A percentile compares a stretch with the other conserved stretches of the same genome.
These are phyloP conservation scores for Chionodraco myersi DNA, from an alignment of 2,113 vertebrate genomes.

Conservation along the genomic window DNA sequence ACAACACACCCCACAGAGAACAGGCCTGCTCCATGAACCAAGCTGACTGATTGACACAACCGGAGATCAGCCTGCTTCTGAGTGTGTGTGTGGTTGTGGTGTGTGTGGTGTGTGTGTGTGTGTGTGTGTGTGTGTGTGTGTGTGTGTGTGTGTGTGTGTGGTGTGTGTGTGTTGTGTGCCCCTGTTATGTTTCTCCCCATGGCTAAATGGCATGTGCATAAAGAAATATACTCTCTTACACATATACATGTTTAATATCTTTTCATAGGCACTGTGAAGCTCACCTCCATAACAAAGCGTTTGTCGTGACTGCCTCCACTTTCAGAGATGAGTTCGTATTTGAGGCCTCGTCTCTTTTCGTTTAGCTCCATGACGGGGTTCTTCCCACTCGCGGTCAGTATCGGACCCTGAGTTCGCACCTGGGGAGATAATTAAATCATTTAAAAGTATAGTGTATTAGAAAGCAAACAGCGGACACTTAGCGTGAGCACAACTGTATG, in stretches of 20 bases:
- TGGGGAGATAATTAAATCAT: slow-evolving; percentile 48
- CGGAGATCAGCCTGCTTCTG: slow-evolving; percentile 37
- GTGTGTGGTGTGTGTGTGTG: no score
- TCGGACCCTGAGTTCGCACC: slow-evolving; percentile 99
- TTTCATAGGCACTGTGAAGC: slow-evolving; percentile 11
- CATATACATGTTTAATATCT: background rate
- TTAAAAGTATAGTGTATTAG: background rate
- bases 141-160: no score
- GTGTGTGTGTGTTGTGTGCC: no score
- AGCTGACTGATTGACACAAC: slow-evolving; percentile 65
- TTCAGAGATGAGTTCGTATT: slow-evolving; percentile 98
- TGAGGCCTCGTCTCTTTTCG: slow-evolving; percentile 95
- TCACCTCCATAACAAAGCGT: slow-evolving; percentile 98
- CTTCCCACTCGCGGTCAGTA: slow-evolving; percentile 98
- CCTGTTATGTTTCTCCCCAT: background rate
- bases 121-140: no score
- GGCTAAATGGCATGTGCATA: background rate
- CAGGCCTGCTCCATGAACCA: slow-evolving; percentile 39
- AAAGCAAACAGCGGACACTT: background rate
- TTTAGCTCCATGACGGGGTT: slow-evolving; percentile 99
- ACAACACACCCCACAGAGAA: slow-evolving; percentile 68
- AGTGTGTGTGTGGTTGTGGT: background rate
- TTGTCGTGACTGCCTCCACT: slow-evolving; percentile 99
- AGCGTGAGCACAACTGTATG: background rate
- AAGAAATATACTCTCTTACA: background rate